Percentiles rank a stretch among this genome's conserved stretches.
These are phyloP conservation scores for Limnothrissa miodon DNA, from an alignment of 2,113 vertebrate genomes.

Conservation along the genomic window DNA sequence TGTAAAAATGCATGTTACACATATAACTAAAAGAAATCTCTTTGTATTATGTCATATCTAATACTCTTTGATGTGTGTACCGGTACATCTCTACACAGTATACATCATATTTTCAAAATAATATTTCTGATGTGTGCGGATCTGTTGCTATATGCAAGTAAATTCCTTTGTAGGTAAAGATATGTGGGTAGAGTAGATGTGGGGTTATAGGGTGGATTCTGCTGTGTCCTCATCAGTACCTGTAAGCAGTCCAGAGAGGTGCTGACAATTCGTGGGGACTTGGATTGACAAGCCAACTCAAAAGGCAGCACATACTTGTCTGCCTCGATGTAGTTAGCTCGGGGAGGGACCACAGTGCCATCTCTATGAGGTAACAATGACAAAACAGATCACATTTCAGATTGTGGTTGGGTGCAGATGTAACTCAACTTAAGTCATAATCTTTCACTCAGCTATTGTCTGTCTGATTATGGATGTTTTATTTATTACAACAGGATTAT, in stretches of 20 bases:
- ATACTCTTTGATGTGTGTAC: background rate
- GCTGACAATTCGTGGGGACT: constrained; percentile 92
- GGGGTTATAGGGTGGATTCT: background rate
- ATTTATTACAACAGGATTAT: background rate
- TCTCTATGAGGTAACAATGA: constrained; percentile 70
- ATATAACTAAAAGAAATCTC: background rate
- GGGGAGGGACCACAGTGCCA: constrained; percentile 80
- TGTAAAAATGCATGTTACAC: background rate
- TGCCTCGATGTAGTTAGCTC: constrained; percentile 95
- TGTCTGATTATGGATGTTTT: background rate
- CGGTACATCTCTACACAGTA: no score
- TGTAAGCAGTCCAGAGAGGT: constrained; percentile 95
- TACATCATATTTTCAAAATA: background rate
- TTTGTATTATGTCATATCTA: background rate
- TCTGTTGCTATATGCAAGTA: background rate
- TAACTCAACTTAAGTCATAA: background rate
- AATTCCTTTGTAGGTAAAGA: background rate
- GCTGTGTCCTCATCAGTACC: constrained; percentile 60
- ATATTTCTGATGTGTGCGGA: background rate
- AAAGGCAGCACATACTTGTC: constrained; percentile 97
- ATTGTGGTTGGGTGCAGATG: background rate
- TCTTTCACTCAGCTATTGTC: background rate
- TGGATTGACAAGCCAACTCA: constrained; percentile 95
- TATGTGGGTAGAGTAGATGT: background rate
- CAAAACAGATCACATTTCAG: background rate